phyloP scores from a whole-genome alignment of 2,113 vertebrate genomes.

The Rhabdomys dilectus region DNA sequence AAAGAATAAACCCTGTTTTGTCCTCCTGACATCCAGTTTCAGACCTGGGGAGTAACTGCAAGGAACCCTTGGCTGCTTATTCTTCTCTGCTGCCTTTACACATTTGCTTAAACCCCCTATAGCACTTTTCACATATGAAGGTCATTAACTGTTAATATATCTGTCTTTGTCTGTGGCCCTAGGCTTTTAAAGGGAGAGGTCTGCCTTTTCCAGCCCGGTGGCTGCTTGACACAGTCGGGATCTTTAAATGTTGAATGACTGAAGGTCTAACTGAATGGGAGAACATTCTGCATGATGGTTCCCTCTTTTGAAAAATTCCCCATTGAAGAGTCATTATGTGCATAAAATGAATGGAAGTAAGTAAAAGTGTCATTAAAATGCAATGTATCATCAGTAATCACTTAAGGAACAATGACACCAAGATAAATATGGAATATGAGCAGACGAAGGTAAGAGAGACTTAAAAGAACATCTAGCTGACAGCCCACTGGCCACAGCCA shows the following conservation, averaged over 20 bases:
- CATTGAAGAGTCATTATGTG: conserved; percentile 25
- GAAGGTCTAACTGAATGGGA: conserved; percentile 51
- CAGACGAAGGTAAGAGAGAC: conserved; percentile 52
- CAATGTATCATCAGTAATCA: conserved; percentile 67
- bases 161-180: conserved; percentile 40
- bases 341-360: conserved; percentile 57
- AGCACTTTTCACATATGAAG: conserved; percentile 29
- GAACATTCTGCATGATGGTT: background rate
- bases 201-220: background rate
- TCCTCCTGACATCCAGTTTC: background rate
- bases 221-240: background rate
- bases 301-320: conserved; percentile 44
- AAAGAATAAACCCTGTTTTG: conserved; percentile 5
- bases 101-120: background rate
- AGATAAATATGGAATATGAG: conserved; percentile 74
- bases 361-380: conserved; percentile 74
- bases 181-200: conserved; percentile 16
- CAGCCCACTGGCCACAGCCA: conserved; percentile 4
- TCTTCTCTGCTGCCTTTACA: background rate
- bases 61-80: background rate
- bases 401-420: conserved; percentile 65
- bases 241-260: conserved; percentile 50
- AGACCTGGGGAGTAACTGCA: background rate
- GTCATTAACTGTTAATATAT: conserved; percentile 34
- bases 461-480: conserved; percentile 47